Base-by-base conservation (phyloP, 2,888 invertebrate species). In the Stenodera caucasica region DNA sequence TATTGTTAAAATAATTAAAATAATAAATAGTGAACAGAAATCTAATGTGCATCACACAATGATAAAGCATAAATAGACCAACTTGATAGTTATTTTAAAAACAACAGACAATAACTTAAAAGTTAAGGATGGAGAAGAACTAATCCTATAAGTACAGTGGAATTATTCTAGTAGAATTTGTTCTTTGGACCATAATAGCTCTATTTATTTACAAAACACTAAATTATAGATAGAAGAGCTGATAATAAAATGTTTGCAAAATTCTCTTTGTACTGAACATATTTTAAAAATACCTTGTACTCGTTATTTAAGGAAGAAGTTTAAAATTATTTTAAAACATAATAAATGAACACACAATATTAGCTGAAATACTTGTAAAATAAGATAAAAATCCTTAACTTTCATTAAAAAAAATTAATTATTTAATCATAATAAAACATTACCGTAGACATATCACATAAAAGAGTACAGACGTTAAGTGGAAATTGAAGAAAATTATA, bases 391-490 rank as follows among this genome's bases (percentile, higher is more conserved):
- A 59, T 55, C 59, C 59, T 59, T 55, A 59, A 56, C 55, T 56
- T 60, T 53, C 26, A 18, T 12, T 11, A 15, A n/a, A 45, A 49
- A 15, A 33, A 35, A 21, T 14, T 33, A 0, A 29, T 11, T 0
- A 29, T 29, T 14, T 29, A 55, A 45, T 29, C n/a, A 40, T 15
- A 29, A 56, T n/a, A 49, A 57, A 56, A 52, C 23, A 57, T 55
- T 58, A 62, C 62, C 53, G 26, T 26, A 60, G n/a, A 12, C 32
- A 30, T 59, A 60, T 60, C 60, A 60, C 63, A 60, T 54, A 53
- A 29, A 45, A 53, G 18, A 40, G 40, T 37, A 40, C n/a, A 45
- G 21, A 45, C 35, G 35, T 14, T 12, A n/a, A 18, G 9, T 18
- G 6, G 15, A n/a, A 23, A 45, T 21, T 18, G 12, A 11, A 45